Percentiles rank a stretch among this genome's conserved stretches.
Evolutionary conservation across 2,113 vertebrate genomes (phyloP).

Genomic region (Coptodon bakossiorum): DNA sequence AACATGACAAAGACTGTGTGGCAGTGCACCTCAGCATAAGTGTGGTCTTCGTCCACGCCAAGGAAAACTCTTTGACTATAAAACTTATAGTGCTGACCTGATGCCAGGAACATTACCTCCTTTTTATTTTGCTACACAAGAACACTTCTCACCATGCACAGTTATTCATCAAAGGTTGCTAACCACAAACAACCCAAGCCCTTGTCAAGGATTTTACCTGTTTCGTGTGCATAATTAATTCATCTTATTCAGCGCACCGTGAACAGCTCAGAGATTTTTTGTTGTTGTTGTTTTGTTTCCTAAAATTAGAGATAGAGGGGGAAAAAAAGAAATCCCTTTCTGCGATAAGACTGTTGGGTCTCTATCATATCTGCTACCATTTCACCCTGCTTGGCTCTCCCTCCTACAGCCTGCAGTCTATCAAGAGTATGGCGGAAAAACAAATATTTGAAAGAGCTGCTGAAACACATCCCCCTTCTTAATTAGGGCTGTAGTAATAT

Average conservation of each 20-base stretch:
- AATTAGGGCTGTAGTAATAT: slow-evolving; percentile 75
- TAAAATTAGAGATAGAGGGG: not conserved
- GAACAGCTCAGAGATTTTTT: not conserved
- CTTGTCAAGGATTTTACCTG: not conserved
- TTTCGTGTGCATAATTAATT: slow-evolving; percentile 9
- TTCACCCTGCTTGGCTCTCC: slow-evolving; percentile 27
- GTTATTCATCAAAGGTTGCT: slow-evolving; percentile 56
- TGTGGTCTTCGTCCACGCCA: slow-evolving; percentile 68
- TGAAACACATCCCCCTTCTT: slow-evolving; percentile 73
- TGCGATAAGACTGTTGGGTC: slow-evolving; percentile 2
- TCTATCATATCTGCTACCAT: slow-evolving; percentile 28
- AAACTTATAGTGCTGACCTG: slow-evolving; percentile 62
- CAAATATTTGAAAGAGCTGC: slow-evolving; percentile 76
- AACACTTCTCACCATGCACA: slow-evolving; percentile 34
- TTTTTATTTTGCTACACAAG: slow-evolving; percentile 58
- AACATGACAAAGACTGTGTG: slow-evolving; percentile 72
- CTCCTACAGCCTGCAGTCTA: slow-evolving; percentile 61
- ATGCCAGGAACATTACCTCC: slow-evolving; percentile 74
- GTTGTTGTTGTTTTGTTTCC: not conserved
- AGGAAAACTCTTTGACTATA: slow-evolving; percentile 70
- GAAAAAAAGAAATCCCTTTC: not conserved
- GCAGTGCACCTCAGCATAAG: slow-evolving; percentile 63
- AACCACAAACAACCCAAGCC: slow-evolving; percentile 21
- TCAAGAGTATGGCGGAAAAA: slow-evolving; percentile 65
- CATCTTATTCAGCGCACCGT: not conserved